Evolutionary conservation across 2,888 invertebrate species (phyloP).

Genomic region (Eucera pruinosa): DNA sequence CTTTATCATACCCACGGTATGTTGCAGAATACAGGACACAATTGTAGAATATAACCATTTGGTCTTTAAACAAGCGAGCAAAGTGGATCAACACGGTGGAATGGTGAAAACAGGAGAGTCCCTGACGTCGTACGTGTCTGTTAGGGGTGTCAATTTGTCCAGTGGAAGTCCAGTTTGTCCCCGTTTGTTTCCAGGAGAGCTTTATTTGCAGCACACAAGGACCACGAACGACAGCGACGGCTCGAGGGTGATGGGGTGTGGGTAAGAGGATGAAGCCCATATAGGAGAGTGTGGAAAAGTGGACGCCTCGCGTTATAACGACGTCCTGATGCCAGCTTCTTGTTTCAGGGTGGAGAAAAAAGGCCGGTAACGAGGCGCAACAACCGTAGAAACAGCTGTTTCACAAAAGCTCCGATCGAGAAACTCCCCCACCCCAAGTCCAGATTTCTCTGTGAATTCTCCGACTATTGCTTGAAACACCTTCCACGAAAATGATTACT

Average conservation of each 20-base stretch:
- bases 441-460: neutral
- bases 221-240: conserved; percentile 59
- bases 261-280: conserved; percentile 50
- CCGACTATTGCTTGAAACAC: neutral
- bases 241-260: conserved; percentile 24
- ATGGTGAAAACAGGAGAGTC: conserved; percentile 53
- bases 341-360: conserved; percentile 77
- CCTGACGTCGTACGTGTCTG: conserved; percentile 63
- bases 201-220: conserved; percentile 79
- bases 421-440: conserved; percentile 20
- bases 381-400: conserved; percentile 63
- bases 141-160: conserved; percentile 78
- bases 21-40: neutral
- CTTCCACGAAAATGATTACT: neutral
- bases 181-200: conserved; percentile 80
- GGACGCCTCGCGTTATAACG: conserved; percentile 77
- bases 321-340: conserved; percentile 81
- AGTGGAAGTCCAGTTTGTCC: conserved; percentile 68
- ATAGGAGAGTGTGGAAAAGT: conserved; percentile 64
- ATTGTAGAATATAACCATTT: conserved; percentile 21
- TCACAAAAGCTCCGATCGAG: conserved; percentile 57
- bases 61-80: conserved; percentile 47
- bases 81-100: conserved; percentile 64
- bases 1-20: too few species aligned
- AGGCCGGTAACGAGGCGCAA: conserved; percentile 69